These are phyloP conservation scores for Leptodactylus fallax DNA, from an alignment of 2,797 vertebrate species.

Conservation along the genomic window DNA sequence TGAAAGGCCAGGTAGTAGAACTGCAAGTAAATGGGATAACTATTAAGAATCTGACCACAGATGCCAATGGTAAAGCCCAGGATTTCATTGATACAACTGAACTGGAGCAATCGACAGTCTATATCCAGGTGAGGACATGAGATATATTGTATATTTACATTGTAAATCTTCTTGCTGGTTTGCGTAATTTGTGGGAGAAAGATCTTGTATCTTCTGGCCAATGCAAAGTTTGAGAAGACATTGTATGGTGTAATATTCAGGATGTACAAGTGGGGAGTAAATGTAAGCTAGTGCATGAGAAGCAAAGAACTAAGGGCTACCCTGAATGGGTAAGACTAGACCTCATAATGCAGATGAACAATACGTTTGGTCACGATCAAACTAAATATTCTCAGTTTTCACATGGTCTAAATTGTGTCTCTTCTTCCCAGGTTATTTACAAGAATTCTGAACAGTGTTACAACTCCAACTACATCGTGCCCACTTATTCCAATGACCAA, in stretches of 20 bases:
- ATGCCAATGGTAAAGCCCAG: conserved; percentile 20
- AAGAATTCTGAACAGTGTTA: conserved; percentile 32
- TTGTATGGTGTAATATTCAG: too few relatives aligned
- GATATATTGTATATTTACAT: too few relatives aligned
- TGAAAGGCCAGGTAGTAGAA: background rate
- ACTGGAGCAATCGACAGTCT: background rate
- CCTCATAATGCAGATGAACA: background rate
- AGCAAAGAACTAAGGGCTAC: background rate
- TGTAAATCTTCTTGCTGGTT: background rate
- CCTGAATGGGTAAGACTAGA: background rate
- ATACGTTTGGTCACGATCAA: background rate
- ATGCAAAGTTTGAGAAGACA: too few relatives aligned
- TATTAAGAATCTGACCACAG: conserved; percentile 32
- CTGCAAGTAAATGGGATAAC: background rate
- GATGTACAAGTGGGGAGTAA: background rate
- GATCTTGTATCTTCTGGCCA: too few relatives aligned
- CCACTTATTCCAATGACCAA: conserved; percentile 26
- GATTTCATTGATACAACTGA: conserved; percentile 10
- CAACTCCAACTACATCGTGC: conserved; percentile 22
- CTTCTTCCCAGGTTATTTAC: conserved; percentile 27
- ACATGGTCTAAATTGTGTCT: background rate
- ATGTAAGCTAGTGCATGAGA: background rate
- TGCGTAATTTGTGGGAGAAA: too few relatives aligned
- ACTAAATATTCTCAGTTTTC: too few relatives aligned
- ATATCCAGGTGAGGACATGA: conserved; percentile 23